Base-by-base conservation (phyloP, 2,888 invertebrate species). In the Papilio demoleus region DNA sequence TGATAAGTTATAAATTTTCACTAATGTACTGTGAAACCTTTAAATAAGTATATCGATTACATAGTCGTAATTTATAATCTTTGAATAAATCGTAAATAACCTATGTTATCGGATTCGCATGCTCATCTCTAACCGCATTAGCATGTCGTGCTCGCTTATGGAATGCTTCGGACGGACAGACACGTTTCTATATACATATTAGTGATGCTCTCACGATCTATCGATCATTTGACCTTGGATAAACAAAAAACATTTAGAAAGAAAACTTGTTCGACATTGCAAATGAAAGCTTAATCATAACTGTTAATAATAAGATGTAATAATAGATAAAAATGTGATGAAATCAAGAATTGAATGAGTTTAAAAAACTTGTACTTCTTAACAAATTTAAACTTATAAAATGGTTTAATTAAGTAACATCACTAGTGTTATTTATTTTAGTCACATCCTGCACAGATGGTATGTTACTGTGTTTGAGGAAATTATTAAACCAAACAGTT, bases 341-440 rank as follows among this genome's bases (percentile, higher is more conserved):
- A n/a, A n/a, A n/a, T n/a, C n/a, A n/a, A n/a, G n/a, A n/a, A n/a
- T n/a, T n/a, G n/a, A n/a, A n/a, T n/a, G n/a, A 47, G 38, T 4
- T 42, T 8, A 42, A 42, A 45, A n/a, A n/a, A n/a, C n/a, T n/a
- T n/a, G n/a, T n/a, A n/a, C n/a, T n/a, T n/a, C n/a, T n/a, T n/a
- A n/a, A n/a, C n/a, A n/a, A n/a, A n/a, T n/a, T n/a, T n/a, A n/a
- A n/a, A 19, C 9, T 1, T 4, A 27, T 2, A n/a, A 24, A 8
- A 14, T 27, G 6, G 6, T 53, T 53, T 27, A n/a, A 8, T 9
- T 24, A 4, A 24, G 53, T 66, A 5, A 38, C 66, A 66, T 38
- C 66, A 60, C 66, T 66, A 66, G 38, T 17, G 36, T 27, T 60
- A 50, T 24, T 50, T 27, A 66, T 47, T 66, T 66, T 50, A 38